Conservation (phyloP, 2,797 vertebrate genomes). For the Sebastiscus tertius region DNA sequence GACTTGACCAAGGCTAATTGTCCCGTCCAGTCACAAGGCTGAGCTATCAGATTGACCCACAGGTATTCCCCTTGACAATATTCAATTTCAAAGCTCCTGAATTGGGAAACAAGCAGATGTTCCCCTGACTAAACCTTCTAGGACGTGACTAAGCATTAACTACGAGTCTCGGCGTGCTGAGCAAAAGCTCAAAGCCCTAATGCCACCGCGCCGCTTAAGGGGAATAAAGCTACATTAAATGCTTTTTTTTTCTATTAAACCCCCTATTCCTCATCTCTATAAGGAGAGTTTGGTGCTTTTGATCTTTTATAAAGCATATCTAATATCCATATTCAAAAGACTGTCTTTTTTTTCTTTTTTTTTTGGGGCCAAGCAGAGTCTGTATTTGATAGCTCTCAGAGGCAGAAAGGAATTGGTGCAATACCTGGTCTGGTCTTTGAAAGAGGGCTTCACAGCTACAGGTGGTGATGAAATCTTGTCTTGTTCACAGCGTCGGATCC, state of each 20-base stretch:
- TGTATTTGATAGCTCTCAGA: slow-evolving; percentile 33
- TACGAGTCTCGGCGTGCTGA: slow-evolving; percentile 34
- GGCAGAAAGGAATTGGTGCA: slow-evolving; percentile 15
- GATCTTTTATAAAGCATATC: slow-evolving; percentile 66
- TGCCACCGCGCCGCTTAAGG: slow-evolving; percentile 40
- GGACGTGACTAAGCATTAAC: slow-evolving; percentile 69
- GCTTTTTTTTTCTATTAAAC: slow-evolving; percentile 44
- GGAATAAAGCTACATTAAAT: slow-evolving; percentile 65
- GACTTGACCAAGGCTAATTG: slow-evolving; percentile 16
- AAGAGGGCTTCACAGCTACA: slow-evolving; percentile 19
- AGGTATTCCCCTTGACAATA: slow-evolving; percentile 15
- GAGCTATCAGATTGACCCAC: slow-evolving; percentile 7
- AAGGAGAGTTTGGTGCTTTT: slow-evolving; percentile 54
- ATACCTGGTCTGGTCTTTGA: slow-evolving; percentile 29
- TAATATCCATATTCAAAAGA: slow-evolving; percentile 66
- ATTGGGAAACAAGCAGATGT: slow-evolving; percentile 49
- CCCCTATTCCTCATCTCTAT: slow-evolving; percentile 55
- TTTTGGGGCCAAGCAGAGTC: background rate
- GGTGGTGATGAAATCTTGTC: background rate
- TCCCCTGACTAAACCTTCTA: slow-evolving; percentile 38
- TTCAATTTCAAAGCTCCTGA: slow-evolving; percentile 17
- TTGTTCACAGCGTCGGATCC: background rate
- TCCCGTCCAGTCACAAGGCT: slow-evolving; percentile 5
- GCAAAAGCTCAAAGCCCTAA: slow-evolving; percentile 56
- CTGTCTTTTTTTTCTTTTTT: background rate